Percentiles rank a stretch among this genome's conserved stretches.
phyloP scores from a whole-genome alignment of 2,888 invertebrate species.

The Augiades crinisus region DNA sequence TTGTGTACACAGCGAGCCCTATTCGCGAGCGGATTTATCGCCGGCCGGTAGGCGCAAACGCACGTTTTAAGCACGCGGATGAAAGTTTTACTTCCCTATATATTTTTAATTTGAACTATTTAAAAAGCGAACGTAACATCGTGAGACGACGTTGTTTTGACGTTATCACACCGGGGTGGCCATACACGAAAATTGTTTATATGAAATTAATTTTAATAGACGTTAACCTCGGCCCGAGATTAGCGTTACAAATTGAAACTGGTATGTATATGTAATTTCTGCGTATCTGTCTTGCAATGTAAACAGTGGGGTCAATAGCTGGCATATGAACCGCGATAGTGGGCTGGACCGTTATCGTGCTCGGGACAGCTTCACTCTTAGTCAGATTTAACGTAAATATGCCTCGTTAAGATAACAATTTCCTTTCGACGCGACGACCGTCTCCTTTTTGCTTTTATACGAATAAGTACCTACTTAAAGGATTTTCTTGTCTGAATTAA shows the following conservation, averaged over 20 bases:
- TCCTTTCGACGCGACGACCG: slow-evolving; percentile 65
- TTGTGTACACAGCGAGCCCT: too few relatives aligned
- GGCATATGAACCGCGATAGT: slow-evolving; percentile 73
- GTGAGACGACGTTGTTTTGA: slow-evolving; percentile 47
- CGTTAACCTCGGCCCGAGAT: slow-evolving; percentile 68
- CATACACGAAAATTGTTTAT: slow-evolving; percentile 39
- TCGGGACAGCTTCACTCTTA: slow-evolving; percentile 63
- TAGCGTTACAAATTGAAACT: slow-evolving; percentile 66
- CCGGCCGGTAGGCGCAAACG: slow-evolving; percentile 58
- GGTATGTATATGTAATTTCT: slow-evolving; percentile 54
- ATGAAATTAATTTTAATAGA: slow-evolving; percentile 64
- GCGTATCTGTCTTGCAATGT: slow-evolving; percentile 53
- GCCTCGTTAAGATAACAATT: slow-evolving; percentile 76
- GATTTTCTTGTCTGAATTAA: slow-evolving; percentile 59
- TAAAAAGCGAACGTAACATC: slow-evolving; percentile 45
- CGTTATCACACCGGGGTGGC: slow-evolving; percentile 12
- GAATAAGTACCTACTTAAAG: slow-evolving; percentile 58
- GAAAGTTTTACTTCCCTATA: slow-evolving; percentile 71
- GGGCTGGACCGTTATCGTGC: slow-evolving; percentile 60
- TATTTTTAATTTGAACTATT: slow-evolving; percentile 47
- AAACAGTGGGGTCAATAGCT: slow-evolving; percentile 77
- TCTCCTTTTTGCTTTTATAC: slow-evolving; percentile 64
- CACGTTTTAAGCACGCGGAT: slow-evolving; percentile 66
- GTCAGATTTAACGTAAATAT: slow-evolving; percentile 78
- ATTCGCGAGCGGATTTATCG: slow-evolving; percentile 75